These are phyloP conservation scores for Corapipo altera DNA, from an alignment of 2,113 vertebrate species.

Conservation along the genomic window DNA sequence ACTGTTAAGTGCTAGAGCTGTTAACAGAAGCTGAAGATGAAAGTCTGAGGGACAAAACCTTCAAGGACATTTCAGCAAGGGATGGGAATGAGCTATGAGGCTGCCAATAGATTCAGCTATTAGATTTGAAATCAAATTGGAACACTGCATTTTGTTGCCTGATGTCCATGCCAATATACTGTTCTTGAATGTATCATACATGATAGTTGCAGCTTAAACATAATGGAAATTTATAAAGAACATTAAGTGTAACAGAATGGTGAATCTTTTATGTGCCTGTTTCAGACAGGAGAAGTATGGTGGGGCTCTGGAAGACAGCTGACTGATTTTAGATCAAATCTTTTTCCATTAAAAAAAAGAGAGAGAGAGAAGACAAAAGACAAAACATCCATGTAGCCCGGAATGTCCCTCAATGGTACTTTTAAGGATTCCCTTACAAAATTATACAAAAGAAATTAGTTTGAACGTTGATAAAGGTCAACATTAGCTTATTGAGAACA, in stretches of 20 bases:
- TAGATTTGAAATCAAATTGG: neutral
- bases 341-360: neutral
- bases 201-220: neutral
- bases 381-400: neutral
- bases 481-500: neutral
- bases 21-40: neutral
- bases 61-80: neutral
- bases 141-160: rapidly evolving
- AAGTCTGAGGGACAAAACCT: neutral
- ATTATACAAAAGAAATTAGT: neutral
- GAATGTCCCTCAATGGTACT: neutral
- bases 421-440: neutral
- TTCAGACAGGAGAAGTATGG: neutral
- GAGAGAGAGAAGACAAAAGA: neutral
- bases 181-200: neutral
- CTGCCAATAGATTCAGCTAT: neutral
- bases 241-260: neutral
- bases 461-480: neutral
- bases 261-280: neutral
- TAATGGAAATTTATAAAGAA: neutral
- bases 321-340: neutral
- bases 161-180: neutral
- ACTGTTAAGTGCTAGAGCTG: neutral
- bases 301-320: neutral
- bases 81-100: neutral